phyloP scores from a whole-genome alignment of 2,113 vertebrate genomes.

The Crocuta crocuta region DNA sequence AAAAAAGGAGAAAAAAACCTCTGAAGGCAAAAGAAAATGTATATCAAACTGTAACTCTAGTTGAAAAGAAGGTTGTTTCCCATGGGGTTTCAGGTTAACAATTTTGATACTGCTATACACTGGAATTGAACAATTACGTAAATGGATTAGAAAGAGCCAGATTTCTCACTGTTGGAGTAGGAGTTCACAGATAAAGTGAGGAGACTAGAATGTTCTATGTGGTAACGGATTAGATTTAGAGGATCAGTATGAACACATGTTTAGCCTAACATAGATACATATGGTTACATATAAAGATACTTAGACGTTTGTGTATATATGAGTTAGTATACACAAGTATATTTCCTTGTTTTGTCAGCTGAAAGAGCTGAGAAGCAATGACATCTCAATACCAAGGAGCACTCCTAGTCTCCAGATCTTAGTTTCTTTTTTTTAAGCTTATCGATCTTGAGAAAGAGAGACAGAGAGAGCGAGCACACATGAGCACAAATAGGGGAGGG shows the following conservation, averaged over 20 bases:
- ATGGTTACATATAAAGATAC: neutral
- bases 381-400: neutral
- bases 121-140: neutral
- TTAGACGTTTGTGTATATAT: too few relatives aligned
- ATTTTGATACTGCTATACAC: neutral
- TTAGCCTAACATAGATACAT: neutral
- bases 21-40: neutral
- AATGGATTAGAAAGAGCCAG: neutral
- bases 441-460: too few relatives aligned
- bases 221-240: neutral
- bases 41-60: neutral
- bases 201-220: neutral
- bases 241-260: neutral
- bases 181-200: neutral
- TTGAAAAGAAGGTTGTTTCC: neutral
- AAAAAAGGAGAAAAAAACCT: neutral
- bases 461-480: too few relatives aligned
- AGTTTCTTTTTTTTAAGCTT: neutral
- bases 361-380: neutral
- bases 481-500: too few relatives aligned
- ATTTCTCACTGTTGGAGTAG: neutral
- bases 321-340: neutral
- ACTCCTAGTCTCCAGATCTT: neutral
- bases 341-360: constrained; percentile 3
- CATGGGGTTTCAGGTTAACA: neutral